phyloP scores from a whole-genome alignment of 2,113 vertebrate species.

The Bombycilla garrulus region DNA sequence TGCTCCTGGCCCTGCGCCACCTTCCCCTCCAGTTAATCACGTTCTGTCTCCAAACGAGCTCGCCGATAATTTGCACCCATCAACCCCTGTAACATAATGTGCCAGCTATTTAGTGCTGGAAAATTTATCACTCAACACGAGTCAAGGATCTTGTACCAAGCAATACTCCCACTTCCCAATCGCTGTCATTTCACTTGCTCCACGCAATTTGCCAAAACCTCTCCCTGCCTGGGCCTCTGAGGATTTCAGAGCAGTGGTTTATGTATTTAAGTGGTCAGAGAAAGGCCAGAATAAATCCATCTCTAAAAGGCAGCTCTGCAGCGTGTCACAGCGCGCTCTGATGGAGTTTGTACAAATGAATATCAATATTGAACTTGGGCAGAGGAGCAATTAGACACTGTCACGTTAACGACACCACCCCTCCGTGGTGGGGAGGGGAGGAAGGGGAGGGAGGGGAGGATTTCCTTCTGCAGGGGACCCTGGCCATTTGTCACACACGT shows the following conservation, averaged over 20 bases:
- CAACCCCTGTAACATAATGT: background rate
- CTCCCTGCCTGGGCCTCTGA: background rate
- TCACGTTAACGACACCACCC: background rate
- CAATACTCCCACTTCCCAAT: background rate
- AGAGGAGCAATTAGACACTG: background rate
- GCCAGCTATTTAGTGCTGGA: background rate
- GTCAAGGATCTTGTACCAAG: background rate
- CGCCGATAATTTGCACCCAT: background rate
- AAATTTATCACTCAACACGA: background rate
- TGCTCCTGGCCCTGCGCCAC: background rate
- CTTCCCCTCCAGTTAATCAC: background rate
- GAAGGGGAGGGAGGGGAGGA: background rate
- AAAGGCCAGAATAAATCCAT: background rate
- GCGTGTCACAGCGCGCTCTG: background rate
- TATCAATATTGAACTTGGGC: background rate
- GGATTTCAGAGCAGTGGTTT: background rate
- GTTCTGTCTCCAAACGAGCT: background rate
- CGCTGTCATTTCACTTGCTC: background rate
- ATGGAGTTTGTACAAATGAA: background rate
- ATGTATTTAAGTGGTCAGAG: background rate
- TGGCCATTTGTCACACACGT: background rate
- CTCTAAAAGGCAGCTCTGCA: background rate
- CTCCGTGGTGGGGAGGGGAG: background rate
- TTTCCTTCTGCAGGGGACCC: background rate
- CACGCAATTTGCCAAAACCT: background rate